Percentiles rank a stretch among this genome's conserved stretches.
phyloP scores from a whole-genome alignment of 2,797 vertebrate species.

The Microcaecilia unicolor region DNA sequence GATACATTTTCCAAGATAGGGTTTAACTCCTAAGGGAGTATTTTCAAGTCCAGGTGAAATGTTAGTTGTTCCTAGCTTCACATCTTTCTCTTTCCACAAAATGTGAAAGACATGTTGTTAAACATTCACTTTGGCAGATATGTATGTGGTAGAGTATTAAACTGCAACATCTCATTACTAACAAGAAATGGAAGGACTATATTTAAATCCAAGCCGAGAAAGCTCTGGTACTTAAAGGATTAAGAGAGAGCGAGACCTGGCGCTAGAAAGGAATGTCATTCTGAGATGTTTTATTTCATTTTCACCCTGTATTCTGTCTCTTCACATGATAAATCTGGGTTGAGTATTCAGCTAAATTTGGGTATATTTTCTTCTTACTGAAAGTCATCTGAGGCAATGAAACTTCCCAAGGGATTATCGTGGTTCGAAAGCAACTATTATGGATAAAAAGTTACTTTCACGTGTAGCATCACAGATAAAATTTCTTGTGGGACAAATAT shows the following conservation, averaged over 20 bases:
- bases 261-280: conserved; percentile 17
- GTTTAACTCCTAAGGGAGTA: too few species aligned
- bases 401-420: too few species aligned
- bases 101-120: conserved; percentile 10
- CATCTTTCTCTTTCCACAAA: conserved; percentile 9
- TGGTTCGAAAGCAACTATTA: too few species aligned
- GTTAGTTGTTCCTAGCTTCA: too few species aligned
- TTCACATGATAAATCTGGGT: neutral
- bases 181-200: conserved; percentile 4
- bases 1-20: too few species aligned
- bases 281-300: conserved; percentile 36
- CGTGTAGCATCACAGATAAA: too few species aligned
- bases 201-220: conserved; percentile 21
- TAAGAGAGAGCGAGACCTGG: conserved; percentile 13
- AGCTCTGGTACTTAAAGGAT: conserved; percentile 15
- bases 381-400: too few species aligned
- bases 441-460: too few species aligned
- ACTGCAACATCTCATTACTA: neutral
- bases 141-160: conserved; percentile 1
- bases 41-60: too few species aligned
- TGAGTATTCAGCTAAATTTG: too few species aligned
- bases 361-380: too few species aligned
- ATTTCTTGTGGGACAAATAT: too few species aligned
- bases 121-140: neutral
- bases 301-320: conserved; percentile 10